Conservation (phyloP, 1,140 invertebrate genomes). For the Ips typographus region DNA sequence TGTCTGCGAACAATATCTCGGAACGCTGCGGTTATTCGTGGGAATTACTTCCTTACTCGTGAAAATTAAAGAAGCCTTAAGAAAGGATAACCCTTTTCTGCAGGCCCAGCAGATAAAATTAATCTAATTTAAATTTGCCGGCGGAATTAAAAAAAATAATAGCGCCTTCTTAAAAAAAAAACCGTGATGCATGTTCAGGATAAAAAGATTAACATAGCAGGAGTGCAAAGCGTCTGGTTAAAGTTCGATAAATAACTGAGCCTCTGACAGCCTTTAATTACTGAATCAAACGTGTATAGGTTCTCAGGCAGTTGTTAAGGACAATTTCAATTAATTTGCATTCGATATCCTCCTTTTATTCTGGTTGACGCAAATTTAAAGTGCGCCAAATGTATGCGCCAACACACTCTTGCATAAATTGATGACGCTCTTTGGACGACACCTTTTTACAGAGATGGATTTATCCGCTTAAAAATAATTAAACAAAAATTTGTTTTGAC, state of each 20-base stretch:
- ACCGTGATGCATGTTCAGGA: conserved; percentile 31
- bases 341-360: conserved; percentile 44
- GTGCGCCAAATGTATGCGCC: conserved; percentile 39
- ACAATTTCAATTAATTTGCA: conserved; percentile 50
- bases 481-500: too few relatives aligned
- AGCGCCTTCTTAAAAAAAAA: neutral
- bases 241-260: conserved; percentile 34
- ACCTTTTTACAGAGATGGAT: neutral
- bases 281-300: conserved; percentile 37
- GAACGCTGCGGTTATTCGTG: neutral
- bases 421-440: conserved; percentile 8
- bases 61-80: conserved; percentile 2
- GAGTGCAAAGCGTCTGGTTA: conserved; percentile 35
- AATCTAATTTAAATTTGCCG: conserved; percentile 15
- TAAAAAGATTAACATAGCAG: conserved; percentile 36
- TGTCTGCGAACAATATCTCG: conserved; percentile 23
- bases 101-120: neutral
- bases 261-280: conserved; percentile 37
- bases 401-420: conserved; percentile 32
- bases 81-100: neutral
- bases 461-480: too few relatives aligned
- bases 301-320: conserved; percentile 42
- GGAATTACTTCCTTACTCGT: neutral
- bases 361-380: conserved; percentile 41
- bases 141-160: conserved; percentile 11